These are phyloP conservation scores for Galaxea fascicularis DNA, from an alignment of 92 coral and sea anemone species.

Conservation along the genomic window DNA sequence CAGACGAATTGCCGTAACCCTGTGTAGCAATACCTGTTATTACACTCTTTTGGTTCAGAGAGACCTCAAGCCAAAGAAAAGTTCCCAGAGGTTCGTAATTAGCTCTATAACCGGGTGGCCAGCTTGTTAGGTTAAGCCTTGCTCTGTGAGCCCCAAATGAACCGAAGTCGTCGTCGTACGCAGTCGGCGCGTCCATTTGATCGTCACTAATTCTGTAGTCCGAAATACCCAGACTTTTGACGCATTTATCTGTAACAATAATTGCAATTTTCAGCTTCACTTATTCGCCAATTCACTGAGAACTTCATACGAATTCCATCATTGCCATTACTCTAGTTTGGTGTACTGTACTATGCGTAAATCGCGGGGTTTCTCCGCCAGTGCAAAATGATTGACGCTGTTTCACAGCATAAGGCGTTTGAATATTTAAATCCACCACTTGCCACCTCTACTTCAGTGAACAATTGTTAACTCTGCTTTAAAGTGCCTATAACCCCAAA, in stretches of 20 bases:
- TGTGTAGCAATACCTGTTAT: slow-evolving; percentile 88
- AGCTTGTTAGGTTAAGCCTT: slow-evolving; percentile 31
- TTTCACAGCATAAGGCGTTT: too few relatives aligned
- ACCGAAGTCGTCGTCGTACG: slow-evolving; percentile 15
- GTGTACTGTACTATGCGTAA: too few relatives aligned
- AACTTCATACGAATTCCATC: too few relatives aligned
- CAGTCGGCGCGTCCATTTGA: slow-evolving; percentile 65
- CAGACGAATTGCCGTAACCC: slow-evolving; percentile 78
- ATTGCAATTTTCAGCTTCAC: not conserved
- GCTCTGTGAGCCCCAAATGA: slow-evolving; percentile 52
- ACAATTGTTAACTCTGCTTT: too few relatives aligned
- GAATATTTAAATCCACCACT: too few relatives aligned
- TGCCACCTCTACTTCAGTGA: too few relatives aligned
- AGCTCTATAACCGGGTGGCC: slow-evolving; percentile 85
- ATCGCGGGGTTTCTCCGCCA: too few relatives aligned
- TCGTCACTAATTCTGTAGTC: slow-evolving; percentile 75
- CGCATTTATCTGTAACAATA: slow-evolving; percentile 20
- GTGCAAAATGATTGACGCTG: too few relatives aligned
- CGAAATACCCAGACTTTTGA: slow-evolving; percentile 64
- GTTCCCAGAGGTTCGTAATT: slow-evolving; percentile 12
- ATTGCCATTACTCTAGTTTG: too few relatives aligned
- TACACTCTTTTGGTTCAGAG: slow-evolving; percentile 60
- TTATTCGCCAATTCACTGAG: too few relatives aligned
- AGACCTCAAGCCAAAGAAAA: slow-evolving; percentile 67
- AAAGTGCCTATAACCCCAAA: too few relatives aligned